Evolutionary conservation across 1,140 invertebrate genomes (phyloP).

Genomic region (Daktulosphaira vitifoliae): DNA sequence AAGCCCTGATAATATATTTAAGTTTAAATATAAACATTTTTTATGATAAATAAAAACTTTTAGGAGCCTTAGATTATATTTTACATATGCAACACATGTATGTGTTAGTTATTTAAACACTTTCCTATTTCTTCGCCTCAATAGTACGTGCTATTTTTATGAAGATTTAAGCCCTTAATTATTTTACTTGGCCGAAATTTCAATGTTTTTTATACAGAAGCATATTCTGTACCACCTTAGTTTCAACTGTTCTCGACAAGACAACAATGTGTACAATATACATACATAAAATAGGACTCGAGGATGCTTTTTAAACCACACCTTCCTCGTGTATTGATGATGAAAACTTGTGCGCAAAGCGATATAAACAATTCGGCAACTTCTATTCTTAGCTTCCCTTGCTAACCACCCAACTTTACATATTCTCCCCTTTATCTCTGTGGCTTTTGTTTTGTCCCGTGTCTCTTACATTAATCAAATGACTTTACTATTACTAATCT

Average conservation of each 20-base stretch:
- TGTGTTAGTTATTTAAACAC: too few species aligned
- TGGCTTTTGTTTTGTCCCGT: conserved; percentile 12
- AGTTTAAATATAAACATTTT: too few species aligned
- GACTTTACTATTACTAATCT: too few species aligned
- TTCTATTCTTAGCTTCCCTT: not conserved
- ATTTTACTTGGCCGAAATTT: conserved; percentile 8
- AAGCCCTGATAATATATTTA: too few species aligned
- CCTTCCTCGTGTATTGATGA: conserved; percentile 5
- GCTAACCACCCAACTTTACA: too few species aligned
- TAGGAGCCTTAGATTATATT: not conserved
- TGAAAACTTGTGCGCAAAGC: not conserved
- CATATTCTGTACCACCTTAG: not conserved
- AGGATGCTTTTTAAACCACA: conserved; percentile 7
- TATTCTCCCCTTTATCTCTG: conserved; percentile 1
- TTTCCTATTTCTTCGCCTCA: not conserved
- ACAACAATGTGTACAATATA: not conserved
- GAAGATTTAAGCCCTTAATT: conserved; percentile 16
- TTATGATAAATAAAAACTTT: conserved; percentile 8
- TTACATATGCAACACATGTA: not conserved
- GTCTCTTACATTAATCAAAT: too few species aligned
- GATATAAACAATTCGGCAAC: conserved; percentile 31
- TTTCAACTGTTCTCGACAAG: too few species aligned
- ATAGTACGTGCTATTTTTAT: too few species aligned
- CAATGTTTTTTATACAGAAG: not conserved
- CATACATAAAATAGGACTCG: conserved; percentile 19